These are phyloP conservation scores for Melanostoma mellinum DNA, from an alignment of 2,888 invertebrate species.

Conservation along the genomic window DNA sequence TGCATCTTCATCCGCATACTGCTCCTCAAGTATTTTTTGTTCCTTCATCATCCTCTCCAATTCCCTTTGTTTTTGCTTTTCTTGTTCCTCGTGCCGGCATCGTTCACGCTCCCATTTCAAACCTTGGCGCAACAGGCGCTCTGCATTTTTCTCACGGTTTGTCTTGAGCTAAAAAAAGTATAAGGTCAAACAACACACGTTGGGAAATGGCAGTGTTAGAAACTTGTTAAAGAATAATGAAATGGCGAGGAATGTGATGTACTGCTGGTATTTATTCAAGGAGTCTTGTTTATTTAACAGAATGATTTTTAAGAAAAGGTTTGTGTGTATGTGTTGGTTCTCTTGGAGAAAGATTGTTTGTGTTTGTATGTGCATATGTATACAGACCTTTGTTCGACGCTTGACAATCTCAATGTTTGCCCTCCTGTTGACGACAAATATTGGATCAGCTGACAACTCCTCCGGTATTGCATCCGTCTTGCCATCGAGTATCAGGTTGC, in stretches of 20 bases:
- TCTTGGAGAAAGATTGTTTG: neutral
- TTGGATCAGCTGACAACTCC: conserved; percentile 85
- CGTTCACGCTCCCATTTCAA: conserved; percentile 81
- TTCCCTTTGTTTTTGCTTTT: conserved; percentile 76
- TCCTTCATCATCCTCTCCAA: conserved; percentile 75
- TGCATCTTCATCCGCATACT: conserved; percentile 78
- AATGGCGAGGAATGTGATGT: conserved; percentile 15
- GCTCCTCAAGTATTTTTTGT: conserved; percentile 78
- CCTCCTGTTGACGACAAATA: conserved; percentile 84
- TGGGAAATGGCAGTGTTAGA: conserved; percentile 6
- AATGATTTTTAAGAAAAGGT: conserved; percentile 20
- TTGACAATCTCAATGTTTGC: conserved; percentile 83
- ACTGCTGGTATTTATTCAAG: neutral
- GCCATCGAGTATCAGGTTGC: conserved; percentile 85
- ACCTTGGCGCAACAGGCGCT: conserved; percentile 80
- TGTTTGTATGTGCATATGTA: neutral
- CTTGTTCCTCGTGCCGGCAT: conserved; percentile 78
- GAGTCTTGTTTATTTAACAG: conserved; percentile 10
- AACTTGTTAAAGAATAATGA: conserved; percentile 3
- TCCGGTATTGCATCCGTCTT: conserved; percentile 84
- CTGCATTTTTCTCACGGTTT: conserved; percentile 80
- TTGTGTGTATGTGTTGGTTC: neutral
- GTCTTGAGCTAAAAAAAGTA: conserved; percentile 78
- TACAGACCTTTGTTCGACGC: conserved; percentile 82
- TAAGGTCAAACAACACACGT: neutral